A percentile compares a stretch with the other conserved stretches of the same genome.
phyloP scores from a whole-genome alignment of 1,140 invertebrate genomes.

The Drosophila tristis region DNA sequence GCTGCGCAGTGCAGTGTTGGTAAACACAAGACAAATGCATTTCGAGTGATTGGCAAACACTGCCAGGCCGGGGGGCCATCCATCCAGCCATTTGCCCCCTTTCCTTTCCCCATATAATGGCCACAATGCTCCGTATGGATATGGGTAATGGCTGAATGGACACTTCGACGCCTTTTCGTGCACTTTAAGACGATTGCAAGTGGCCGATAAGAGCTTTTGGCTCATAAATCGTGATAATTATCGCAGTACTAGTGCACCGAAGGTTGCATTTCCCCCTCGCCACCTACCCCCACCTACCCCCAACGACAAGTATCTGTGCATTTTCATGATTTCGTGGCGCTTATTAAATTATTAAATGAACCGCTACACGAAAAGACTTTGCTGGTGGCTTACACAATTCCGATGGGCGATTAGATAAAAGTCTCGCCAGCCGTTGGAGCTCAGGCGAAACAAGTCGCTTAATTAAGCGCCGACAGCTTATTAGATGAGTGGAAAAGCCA shows the following conservation, averaged over 20 bases:
- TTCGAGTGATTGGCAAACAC: constrained; percentile 77
- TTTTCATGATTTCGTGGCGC: constrained; percentile 64
- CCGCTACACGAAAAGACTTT: constrained; percentile 53
- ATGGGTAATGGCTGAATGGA: constrained; percentile 47
- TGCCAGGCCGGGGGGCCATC: neutral
- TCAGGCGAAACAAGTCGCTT: constrained; percentile 59
- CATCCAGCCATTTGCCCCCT: constrained; percentile 21
- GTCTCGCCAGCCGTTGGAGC: constrained; percentile 36
- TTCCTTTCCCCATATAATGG: constrained; percentile 35
- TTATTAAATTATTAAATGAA: constrained; percentile 80
- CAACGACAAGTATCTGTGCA: constrained; percentile 4
- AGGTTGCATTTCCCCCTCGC: constrained; percentile 13
- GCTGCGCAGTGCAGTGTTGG: constrained; percentile 14
- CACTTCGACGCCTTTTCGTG: constrained; percentile 66
- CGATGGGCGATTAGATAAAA: constrained; percentile 71
- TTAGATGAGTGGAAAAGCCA: neutral
- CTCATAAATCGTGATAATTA: constrained; percentile 80
- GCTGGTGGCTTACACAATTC: constrained; percentile 67
- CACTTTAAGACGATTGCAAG: constrained; percentile 59
- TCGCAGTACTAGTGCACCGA: constrained; percentile 60
- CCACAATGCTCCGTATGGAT: neutral
- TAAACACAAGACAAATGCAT: constrained; percentile 59
- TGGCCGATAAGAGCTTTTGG: constrained; percentile 64
- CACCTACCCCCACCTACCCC: neutral
- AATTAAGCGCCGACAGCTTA: constrained; percentile 51